These are phyloP conservation scores for Pygmarrhopalites habei DNA, from an alignment of 1,140 invertebrate species.

Conservation along the genomic window DNA sequence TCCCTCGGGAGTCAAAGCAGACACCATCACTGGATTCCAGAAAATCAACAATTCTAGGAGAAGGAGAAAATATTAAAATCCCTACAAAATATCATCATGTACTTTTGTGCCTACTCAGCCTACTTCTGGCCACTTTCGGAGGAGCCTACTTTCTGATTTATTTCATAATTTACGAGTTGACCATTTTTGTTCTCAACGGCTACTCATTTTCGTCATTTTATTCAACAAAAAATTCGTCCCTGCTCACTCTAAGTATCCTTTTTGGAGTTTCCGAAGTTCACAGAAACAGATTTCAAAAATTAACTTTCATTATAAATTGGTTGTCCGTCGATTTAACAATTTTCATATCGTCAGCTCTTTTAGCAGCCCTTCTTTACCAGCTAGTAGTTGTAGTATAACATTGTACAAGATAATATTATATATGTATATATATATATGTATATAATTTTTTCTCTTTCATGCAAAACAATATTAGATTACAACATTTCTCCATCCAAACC, in stretches of 20 bases:
- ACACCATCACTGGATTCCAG: not conserved
- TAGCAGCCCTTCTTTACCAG: not conserved
- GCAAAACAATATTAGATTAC: too few species aligned
- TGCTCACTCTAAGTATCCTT: not conserved
- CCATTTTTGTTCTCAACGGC: not conserved
- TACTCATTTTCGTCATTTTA: not conserved
- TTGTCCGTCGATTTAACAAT: not conserved
- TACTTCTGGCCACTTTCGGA: not conserved
- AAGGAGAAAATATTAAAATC: too few species aligned
- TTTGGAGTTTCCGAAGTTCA: not conserved
- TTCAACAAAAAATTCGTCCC: not conserved
- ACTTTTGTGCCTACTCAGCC: not conserved
- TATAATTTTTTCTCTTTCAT: too few species aligned
- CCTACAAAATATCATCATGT: not conserved
- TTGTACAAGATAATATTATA: not conserved
- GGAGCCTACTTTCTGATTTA: constrained; percentile 1
- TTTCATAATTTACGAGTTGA: not conserved
- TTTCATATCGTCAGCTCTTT: not conserved
- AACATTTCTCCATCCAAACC: constrained; percentile 36
- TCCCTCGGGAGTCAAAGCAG: not conserved
- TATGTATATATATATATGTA: not conserved
- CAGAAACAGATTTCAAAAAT: not conserved
- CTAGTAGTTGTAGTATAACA: not conserved
- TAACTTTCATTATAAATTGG: not conserved
- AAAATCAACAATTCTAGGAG: not conserved